Base-by-base conservation (phyloP, 2,797 vertebrate genomes). In the Silurus aristotelis region DNA sequence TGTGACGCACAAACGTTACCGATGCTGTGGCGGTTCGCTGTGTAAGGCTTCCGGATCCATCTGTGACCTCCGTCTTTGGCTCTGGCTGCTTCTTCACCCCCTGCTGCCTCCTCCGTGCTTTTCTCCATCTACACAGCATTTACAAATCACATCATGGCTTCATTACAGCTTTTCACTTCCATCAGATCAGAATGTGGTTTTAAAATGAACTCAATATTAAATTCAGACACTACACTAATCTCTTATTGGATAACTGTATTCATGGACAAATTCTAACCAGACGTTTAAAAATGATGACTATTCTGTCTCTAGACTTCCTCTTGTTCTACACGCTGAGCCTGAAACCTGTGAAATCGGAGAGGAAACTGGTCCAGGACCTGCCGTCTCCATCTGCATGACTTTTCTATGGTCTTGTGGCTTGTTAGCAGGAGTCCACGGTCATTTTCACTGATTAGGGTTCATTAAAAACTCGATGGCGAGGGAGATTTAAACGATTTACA, bases 71-170 rank as follows among this genome's bases (percentile, higher is more conserved):
- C 88, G 31, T 89, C 90, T 87, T 95, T 91, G 0, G 48, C 73
- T 58, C 88, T 88, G 80, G 85, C 89, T 78, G 63, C 80, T 38
- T 87, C 68, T 31, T 87, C 91, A 80, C 85, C 91, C 20, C 87
- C 90, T 63, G 83, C 88, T 4, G 91, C 89, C 81, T 94, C 95
- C 48, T 94, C 94, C 1, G 91, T 93, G 88, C 92, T 93, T 92
- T 94, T 90, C 82, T 92, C 92, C 92, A 95, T 88, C 87, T 90
- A 71, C 55, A 52, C n/a, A 80, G 19, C 13, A 9, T 46, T 79
- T 38, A 46, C 77, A 79, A n/a, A 43, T 46, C 63, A 61, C 73
- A 85, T 73, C 17, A 38, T 31, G 38, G 56, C 66, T 52, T 89
- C 60, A 75, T 46, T 48, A 80, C 73, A 56, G 27, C 56, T 12